These are phyloP conservation scores for Goniozus legneri DNA, from an alignment of 1,140 invertebrate species.

Conservation along the genomic window DNA sequence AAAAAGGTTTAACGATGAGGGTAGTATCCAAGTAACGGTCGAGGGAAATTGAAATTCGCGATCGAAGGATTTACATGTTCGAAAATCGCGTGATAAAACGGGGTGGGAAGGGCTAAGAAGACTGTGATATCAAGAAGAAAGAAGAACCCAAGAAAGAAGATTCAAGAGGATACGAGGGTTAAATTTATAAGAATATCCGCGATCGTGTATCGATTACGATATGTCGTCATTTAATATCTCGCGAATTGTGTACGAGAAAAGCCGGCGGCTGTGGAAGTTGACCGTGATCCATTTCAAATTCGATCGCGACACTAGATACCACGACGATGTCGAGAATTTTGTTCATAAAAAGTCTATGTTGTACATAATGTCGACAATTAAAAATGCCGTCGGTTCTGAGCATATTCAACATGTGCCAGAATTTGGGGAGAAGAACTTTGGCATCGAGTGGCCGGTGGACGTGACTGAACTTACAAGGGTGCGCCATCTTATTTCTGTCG, in stretches of 20 bases:
- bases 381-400: constrained; percentile 13
- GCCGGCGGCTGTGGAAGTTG: too few relatives aligned
- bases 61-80: too few relatives aligned
- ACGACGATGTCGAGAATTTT: too few relatives aligned
- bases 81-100: neutral
- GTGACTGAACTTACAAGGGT: constrained; percentile 38
- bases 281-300: constrained; percentile 6
- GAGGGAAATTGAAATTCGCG: too few relatives aligned
- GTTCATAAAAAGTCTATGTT: too few relatives aligned
- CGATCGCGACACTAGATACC: too few relatives aligned
- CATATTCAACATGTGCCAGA: constrained; percentile 21
- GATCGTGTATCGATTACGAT: neutral
- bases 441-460: constrained; percentile 30
- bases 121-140: constrained; percentile 48
- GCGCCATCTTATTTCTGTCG: constrained; percentile 37
- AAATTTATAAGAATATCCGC: constrained; percentile 4
- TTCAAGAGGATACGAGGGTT: constrained; percentile 35
- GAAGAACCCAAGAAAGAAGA: constrained; percentile 53
- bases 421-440: constrained; percentile 24
- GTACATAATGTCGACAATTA: neutral
- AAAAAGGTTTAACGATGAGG: too few relatives aligned
- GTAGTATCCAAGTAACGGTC: too few relatives aligned
- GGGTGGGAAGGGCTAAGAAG: constrained; percentile 34
- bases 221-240: constrained; percentile 10
- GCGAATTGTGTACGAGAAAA: too few relatives aligned